Evolutionary conservation across 2,888 invertebrate species (phyloP), one percentile per base, ranked within the genome.

Genomic region (Euspilapteryx auroguttella): DNA sequence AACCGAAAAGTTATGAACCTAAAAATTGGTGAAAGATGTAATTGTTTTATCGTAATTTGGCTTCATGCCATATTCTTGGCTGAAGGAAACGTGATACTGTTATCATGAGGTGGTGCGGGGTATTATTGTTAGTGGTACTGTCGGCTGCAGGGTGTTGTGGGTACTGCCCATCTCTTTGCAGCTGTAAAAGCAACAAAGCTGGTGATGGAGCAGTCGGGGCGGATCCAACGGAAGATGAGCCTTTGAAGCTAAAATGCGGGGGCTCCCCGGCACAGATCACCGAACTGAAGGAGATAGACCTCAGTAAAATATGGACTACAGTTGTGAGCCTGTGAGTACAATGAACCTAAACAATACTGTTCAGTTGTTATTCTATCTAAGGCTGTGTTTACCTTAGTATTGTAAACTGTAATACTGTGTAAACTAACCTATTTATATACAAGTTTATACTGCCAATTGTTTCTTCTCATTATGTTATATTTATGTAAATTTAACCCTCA

Each of bases 311-410:
- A 34, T 79, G 80, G 49, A 66, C 66, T 35, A 79, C 81, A 46
- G 76, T 85, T 37, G 71, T 82, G 28, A 83, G 83, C 55, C 58
- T 86, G 86, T 86, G 75, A 81, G 84, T 79, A 32, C 21, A 24
- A 28, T n/a, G n/a, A n/a, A n/a, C n/a, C n/a, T n/a, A n/a, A n/a
- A n/a, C n/a, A n/a, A n/a, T n/a, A n/a, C n/a, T n/a, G n/a, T n/a
- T n/a, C n/a, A n/a, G n/a, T n/a, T n/a, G n/a, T n/a, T n/a, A n/a
- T n/a, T n/a, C n/a, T n/a, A n/a, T n/a, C n/a, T n/a, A n/a, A n/a
- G n/a, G n/a, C n/a, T n/a, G n/a, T n/a, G n/a, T n/a, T n/a, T n/a
- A n/a, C n/a, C n/a, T n/a, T n/a, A n/a, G n/a, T n/a, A n/a, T n/a
- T n/a, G n/a, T n/a, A n/a, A n/a, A n/a, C n/a, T n/a, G n/a, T n/a